These are phyloP conservation scores for Oligia latruncula DNA, from an alignment of 2,888 invertebrate species.

Conservation along the genomic window DNA sequence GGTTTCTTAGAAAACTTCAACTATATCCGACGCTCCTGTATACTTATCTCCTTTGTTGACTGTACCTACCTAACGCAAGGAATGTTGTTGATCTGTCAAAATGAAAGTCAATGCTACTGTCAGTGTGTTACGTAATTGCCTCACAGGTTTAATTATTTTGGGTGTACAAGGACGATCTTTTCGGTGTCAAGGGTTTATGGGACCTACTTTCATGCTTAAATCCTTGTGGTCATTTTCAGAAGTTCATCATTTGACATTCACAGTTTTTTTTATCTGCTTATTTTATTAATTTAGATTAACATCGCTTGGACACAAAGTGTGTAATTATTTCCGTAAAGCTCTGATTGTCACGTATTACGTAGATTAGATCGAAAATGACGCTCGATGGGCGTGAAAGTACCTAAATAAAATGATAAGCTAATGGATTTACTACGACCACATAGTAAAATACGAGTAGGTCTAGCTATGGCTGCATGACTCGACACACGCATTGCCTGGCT, in stretches of 20 bases:
- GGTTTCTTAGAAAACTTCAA: too few species aligned
- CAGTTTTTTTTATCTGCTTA: background rate
- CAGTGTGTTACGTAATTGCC: too few species aligned
- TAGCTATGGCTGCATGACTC: background rate
- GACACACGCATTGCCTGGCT: too few species aligned
- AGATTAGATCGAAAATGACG: background rate
- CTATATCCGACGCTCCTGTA: too few species aligned
- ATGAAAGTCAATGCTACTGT: too few species aligned
- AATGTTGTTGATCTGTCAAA: too few species aligned
- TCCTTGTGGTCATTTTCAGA: too few species aligned
- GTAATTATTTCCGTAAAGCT: constrained; percentile 12
- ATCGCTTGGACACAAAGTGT: constrained; percentile 2
- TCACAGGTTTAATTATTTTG: background rate
- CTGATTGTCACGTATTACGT: background rate
- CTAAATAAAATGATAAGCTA: background rate
- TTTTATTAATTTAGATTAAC: constrained; percentile 9
- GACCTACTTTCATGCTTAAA: background rate
- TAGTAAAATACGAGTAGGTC: background rate
- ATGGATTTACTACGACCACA: background rate
- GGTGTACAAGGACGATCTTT: background rate
- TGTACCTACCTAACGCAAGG: too few species aligned
- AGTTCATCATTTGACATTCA: background rate
- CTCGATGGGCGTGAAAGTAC: background rate
- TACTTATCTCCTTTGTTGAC: too few species aligned
- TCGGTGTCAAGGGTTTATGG: too few species aligned